Evolutionary conservation across 2,888 invertebrate species (phyloP), one percentile per base, ranked within the genome.

Genomic region (Crematogaster levior): DNA sequence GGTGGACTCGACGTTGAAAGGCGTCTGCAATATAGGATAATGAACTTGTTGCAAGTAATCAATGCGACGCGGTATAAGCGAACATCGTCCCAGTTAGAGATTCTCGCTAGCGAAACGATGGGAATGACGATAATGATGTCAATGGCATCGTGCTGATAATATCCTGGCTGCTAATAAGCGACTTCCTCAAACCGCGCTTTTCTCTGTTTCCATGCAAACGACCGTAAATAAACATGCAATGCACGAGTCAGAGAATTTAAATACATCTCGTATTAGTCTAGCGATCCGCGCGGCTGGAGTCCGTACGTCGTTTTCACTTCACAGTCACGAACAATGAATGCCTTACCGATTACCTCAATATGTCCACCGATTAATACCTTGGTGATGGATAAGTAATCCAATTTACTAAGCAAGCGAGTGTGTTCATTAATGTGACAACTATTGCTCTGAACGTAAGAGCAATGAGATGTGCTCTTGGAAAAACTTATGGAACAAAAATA

Each of bases 281-380:
- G 27, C 56, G 18, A 56, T 43, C 12, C 48, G 27, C 37, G 27
- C 72, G 34, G 34, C 60, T 79, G 40, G 60, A 73, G 34, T 18
- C 51, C 60, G 75, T 75, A 61, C 75, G 82, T 82, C 75, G 66
- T 82, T 74, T 70, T 84, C 75, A 82, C 72, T 70, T 84, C 84
- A 84, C 70, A 30, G 81, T 86, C 74, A 27, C 58, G 81, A 81
- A 84, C 73, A 66, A 60, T 40, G 73, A 79, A 61, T 40, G 73
- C 68, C 68, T 37, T 79, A 43, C 74, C 73, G 63, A 63, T 66
- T 79, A 82, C 53, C 66, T 83, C 82, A 37, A 65, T 34, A 48
- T 48, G 61, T 58, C 27, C 27, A 40, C 21, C 53, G 53, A 53
- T 79, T 70, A 30, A 30, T 66, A 60, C 70, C 58, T n/a, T 24